Evolutionary conservation across 2,888 invertebrate species (phyloP).

Genomic region (Psococerastis gibbosa): DNA sequence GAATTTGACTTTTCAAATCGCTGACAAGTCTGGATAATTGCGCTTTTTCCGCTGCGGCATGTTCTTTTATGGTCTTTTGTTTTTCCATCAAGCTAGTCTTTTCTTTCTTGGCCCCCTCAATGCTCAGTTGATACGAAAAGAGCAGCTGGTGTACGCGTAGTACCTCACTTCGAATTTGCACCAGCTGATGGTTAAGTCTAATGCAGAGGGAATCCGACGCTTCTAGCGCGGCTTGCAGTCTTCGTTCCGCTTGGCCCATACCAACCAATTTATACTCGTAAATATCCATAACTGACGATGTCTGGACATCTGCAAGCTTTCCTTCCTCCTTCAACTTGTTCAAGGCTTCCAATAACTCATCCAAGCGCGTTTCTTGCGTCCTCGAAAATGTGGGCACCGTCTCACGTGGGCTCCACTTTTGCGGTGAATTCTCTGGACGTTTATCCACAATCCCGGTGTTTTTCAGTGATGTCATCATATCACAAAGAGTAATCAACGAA

Average conservation of each 20-base stretch:
- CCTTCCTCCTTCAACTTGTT: background rate
- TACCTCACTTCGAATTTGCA: constrained; percentile 29
- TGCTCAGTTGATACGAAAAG: constrained; percentile 30
- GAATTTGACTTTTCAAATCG: constrained; percentile 11
- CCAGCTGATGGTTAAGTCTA: constrained; percentile 30
- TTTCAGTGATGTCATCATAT: too few species aligned
- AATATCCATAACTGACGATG: constrained; percentile 50
- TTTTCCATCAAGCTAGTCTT: constrained; percentile 31
- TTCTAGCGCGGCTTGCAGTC: constrained; percentile 30
- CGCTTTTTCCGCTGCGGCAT: constrained; percentile 23
- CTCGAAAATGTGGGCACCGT: constrained; percentile 24
- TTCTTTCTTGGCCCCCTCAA: constrained; percentile 27
- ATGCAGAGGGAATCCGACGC: constrained; percentile 31
- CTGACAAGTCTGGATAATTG: constrained; percentile 9
- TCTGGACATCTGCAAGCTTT: constrained; percentile 34
- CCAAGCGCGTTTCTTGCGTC: constrained; percentile 32
- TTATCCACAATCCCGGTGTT: too few species aligned
- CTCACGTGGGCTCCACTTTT: background rate
- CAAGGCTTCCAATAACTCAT: constrained; percentile 18
- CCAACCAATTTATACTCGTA: constrained; percentile 47
- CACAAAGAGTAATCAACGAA: constrained; percentile 20
- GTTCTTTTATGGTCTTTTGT: constrained; percentile 29
- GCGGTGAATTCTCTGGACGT: background rate
- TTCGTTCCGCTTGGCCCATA: constrained; percentile 31
- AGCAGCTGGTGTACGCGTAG: constrained; percentile 30